Evolutionary conservation across 2,888 invertebrate species (phyloP), one percentile per base, ranked within the genome.

Genomic region (Girardia tigrina): DNA sequence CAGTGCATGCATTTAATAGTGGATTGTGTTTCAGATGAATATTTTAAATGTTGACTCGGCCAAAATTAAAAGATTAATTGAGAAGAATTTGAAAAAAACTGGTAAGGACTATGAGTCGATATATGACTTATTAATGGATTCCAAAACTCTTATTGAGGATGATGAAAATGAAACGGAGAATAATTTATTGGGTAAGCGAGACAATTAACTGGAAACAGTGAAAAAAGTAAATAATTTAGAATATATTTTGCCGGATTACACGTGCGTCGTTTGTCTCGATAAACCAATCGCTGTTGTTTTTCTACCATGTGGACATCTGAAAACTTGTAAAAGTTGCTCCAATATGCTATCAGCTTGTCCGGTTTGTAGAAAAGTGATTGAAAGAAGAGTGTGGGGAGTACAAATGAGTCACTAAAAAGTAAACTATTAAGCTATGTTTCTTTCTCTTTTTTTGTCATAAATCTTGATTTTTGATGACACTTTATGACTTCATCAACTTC

Each of bases 181-280:
- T n/a, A n/a, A n/a, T n/a, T n/a, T n/a, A n/a, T n/a, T n/a, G n/a
- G n/a, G n/a, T n/a, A n/a, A n/a, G n/a, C n/a, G n/a, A n/a, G n/a
- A n/a, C n/a, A n/a, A n/a, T n/a, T n/a, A n/a, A n/a, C n/a, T n/a
- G n/a, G n/a, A n/a, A n/a, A n/a, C n/a, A n/a, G n/a, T n/a, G n/a
- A n/a, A n/a, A n/a, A n/a, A n/a, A n/a, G n/a, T n/a, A n/a, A n/a
- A n/a, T n/a, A n/a, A 20, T 56, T 56, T 16, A 56, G 56, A 56
- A 56, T 6, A 8, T 56, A 4, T 56, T 12, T 16, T 56, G 6
- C 56, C 56, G n/a, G n/a, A 56, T 56, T 2, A 91, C 86, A 89
- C 90, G 71, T 92, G 92, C 83, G 89, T 90, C 81, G 90, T 91
- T 80, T 92, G 92, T 83, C 91, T 91, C 90, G 91, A 92, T 86